Evolutionary conservation across 1,140 invertebrate genomes (phyloP).

Genomic region (Euwallacea similis): DNA sequence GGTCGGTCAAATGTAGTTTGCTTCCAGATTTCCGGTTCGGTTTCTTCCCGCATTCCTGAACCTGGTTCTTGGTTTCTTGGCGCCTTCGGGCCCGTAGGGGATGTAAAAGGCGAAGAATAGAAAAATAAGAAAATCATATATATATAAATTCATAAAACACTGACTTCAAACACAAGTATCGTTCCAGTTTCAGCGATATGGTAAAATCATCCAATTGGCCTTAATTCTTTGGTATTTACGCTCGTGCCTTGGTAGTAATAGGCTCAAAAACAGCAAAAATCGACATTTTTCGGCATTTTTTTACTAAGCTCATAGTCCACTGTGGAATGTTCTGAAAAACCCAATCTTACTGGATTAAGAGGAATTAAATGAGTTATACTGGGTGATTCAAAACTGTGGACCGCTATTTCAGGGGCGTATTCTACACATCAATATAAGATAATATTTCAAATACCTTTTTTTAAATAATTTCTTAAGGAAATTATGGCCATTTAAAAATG

Average conservation of each 20-base stretch:
- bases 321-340: constrained; percentile 20
- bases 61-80: constrained; percentile 18
- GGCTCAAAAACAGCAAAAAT: constrained; percentile 35
- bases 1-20: no score
- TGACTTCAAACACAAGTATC: constrained; percentile 39
- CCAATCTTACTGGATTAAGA: constrained; percentile 59
- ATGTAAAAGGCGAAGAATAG: constrained; percentile 37
- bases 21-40: no score
- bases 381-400: background rate
- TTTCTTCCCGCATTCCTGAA: constrained; percentile 20
- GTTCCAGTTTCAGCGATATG: constrained; percentile 17
- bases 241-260: constrained; percentile 30
- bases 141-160: background rate
- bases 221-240: constrained; percentile 25
- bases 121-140: constrained; percentile 12
- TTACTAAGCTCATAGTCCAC: constrained; percentile 12
- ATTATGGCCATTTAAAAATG: no score
- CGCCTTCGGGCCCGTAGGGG: constrained; percentile 33
- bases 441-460: no score
- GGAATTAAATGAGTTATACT: constrained; percentile 78
- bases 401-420: no score
- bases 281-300: background rate
- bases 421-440: no score
- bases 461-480: no score
- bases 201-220: constrained; percentile 31